A percentile compares a stretch with the other conserved stretches of the same genome.
phyloP scores from a whole-genome alignment of 1,140 invertebrate species.

The Drosophila asahinai region DNA sequence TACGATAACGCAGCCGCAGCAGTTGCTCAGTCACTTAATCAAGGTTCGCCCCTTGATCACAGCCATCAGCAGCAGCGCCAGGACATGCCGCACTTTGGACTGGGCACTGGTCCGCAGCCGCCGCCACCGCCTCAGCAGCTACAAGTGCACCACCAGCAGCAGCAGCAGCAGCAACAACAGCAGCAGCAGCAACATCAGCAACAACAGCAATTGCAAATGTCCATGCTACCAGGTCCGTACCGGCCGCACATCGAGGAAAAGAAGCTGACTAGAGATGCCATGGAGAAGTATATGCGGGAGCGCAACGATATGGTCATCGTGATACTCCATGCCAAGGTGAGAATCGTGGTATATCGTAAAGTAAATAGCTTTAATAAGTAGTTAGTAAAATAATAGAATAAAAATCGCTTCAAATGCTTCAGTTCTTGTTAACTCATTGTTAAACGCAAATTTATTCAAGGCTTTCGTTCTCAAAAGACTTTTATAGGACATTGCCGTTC shows the following conservation, averaged over 20 bases:
- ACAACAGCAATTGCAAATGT: conserved; percentile 77
- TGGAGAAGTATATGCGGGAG: conserved; percentile 97
- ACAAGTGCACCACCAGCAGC: conserved; percentile 57
- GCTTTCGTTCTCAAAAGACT: too few species aligned
- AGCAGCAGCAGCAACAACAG: conserved; percentile 63
- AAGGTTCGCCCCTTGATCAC: conserved; percentile 29
- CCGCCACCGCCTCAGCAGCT: conserved; percentile 85
- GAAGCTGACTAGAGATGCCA: conserved; percentile 95
- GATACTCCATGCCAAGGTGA: conserved; percentile 97
- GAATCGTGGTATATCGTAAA: conserved; percentile 1
- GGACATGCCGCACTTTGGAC: conserved; percentile 84
- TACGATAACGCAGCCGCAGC: conserved; percentile 71
- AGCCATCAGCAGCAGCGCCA: conserved; percentile 52
- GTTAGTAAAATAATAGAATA: too few species aligned
- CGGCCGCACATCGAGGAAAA: conserved; percentile 89
- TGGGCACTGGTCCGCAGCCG: conserved; percentile 81
- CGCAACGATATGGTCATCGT: conserved; percentile 98
- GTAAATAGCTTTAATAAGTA: neutral
- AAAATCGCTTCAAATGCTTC: too few species aligned
- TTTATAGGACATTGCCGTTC: neutral
- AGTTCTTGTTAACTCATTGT: too few species aligned
- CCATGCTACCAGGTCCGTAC: conserved; percentile 80
- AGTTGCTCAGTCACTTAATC: conserved; percentile 28
- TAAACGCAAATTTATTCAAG: too few species aligned
- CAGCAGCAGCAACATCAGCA: conserved; percentile 71